These are phyloP conservation scores for Arothron firmamentum DNA, from an alignment of 2,113 vertebrate species.

Conservation along the genomic window DNA sequence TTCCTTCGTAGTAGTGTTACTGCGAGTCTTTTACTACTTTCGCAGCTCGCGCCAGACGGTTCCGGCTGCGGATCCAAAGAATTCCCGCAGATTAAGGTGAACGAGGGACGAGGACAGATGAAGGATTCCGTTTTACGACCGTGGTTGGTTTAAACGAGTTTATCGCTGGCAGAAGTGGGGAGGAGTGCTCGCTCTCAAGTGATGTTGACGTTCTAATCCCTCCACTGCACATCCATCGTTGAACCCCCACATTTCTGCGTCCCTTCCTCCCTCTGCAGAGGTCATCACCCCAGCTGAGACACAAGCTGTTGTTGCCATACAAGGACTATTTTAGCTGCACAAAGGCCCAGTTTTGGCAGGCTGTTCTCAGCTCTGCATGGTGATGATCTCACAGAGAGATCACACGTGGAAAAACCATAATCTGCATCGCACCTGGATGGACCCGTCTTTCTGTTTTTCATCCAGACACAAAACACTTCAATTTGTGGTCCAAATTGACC, in stretches of 20 bases:
- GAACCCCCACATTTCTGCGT: conserved; percentile 27
- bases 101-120: not conserved
- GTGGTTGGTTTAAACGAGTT: not conserved
- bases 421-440: not conserved
- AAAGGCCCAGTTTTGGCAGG: conserved; percentile 47
- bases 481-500: too few species aligned
- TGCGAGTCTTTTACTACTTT: conserved; percentile 26
- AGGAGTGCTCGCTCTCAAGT: not conserved
- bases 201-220: not conserved
- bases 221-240: conserved; percentile 33
- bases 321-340: conserved; percentile 47
- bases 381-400: conserved; percentile 14
- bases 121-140: not conserved
- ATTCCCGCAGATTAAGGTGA: conserved; percentile 12
- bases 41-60: conserved; percentile 19
- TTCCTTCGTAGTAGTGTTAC: conserved; percentile 32
- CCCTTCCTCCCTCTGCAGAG: conserved; percentile 37
- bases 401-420: not conserved
- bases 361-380: conserved; percentile 18
- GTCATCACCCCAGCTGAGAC: conserved; percentile 70
- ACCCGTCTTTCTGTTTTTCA: not conserved
- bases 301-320: conserved; percentile 69
- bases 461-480: not conserved
- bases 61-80: conserved; percentile 12
- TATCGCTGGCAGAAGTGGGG: not conserved